Evolutionary conservation across 2,113 vertebrate genomes (phyloP).

Genomic region (Platysternon megacephalum): DNA sequence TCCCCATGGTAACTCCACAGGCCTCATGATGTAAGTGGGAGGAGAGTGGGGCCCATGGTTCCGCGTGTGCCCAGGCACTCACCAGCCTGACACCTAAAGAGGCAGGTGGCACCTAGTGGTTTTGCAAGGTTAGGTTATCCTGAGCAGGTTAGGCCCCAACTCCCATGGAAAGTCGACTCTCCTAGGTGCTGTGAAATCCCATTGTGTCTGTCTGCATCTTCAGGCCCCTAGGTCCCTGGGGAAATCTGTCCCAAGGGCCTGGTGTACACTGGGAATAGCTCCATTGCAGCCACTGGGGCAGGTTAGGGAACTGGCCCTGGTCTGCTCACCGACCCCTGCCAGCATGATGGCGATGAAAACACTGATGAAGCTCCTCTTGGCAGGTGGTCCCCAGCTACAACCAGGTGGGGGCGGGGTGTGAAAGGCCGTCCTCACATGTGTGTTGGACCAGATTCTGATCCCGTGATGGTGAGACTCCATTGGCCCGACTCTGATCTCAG

Average conservation of each 20-base stretch:
- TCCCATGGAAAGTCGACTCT: not conserved
- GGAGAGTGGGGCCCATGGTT: not conserved
- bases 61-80: not conserved
- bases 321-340: not conserved
- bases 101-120: not conserved
- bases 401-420: not conserved
- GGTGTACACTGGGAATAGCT: fast-evolving
- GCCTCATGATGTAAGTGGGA: not conserved
- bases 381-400: not conserved
- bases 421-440: not conserved
- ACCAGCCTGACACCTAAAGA: not conserved
- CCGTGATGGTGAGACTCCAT: not conserved
- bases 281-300: too few relatives aligned
- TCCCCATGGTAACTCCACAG: too few relatives aligned
- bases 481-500: too few relatives aligned
- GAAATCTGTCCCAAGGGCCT: not conserved
- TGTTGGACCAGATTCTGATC: not conserved
- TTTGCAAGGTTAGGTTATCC: too few relatives aligned
- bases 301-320: too few relatives aligned
- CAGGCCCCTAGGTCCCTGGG: not conserved
- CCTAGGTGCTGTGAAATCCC: not conserved
- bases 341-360: not conserved
- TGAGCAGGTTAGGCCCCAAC: not conserved
- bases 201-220: not conserved
- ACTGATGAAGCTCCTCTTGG: not conserved